These are phyloP conservation scores for Galeopterus variegatus DNA, from an alignment of 2,113 vertebrate genomes.

Conservation along the genomic window DNA sequence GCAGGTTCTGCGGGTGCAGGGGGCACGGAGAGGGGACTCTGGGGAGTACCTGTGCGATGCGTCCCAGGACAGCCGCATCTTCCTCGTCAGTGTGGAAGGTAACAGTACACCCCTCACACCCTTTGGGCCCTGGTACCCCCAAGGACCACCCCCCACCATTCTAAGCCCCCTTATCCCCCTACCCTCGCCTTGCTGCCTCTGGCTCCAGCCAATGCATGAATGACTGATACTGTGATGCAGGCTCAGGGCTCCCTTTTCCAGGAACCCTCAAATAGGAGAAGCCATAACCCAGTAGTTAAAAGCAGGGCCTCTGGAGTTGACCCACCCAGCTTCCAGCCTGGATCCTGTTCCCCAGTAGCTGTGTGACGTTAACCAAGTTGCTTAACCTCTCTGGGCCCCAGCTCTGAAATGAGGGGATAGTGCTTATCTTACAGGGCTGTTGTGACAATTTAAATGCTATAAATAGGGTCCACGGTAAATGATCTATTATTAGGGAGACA, in stretches of 20 bases:
- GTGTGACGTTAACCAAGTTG: not conserved
- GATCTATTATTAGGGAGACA: not conserved
- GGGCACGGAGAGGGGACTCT: constrained; percentile 89
- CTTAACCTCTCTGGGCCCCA: not conserved
- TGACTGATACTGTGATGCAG: not conserved
- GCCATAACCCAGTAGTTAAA: not conserved
- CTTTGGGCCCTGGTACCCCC: not conserved
- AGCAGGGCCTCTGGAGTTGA: not conserved
- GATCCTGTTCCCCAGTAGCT: not conserved
- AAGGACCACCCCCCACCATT: not conserved
- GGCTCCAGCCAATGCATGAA: not conserved
- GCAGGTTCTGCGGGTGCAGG: constrained; percentile 92
- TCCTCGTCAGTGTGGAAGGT: constrained; percentile 95
- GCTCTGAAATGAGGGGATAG: not conserved
- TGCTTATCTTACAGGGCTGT: not conserved
- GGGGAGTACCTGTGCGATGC: constrained; percentile 95
- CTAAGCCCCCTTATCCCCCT: not conserved
- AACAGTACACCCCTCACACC: not conserved
- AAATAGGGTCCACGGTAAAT: not conserved
- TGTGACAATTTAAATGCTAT: not conserved
- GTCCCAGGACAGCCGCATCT: constrained; percentile 94
- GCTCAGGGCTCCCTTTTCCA: not conserved
- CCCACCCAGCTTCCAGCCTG: not conserved
- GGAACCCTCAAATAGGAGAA: not conserved
- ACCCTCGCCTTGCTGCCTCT: not conserved